Evolutionary conservation across 2,888 invertebrate genomes (phyloP).

Genomic region (Lycaena phlaeas): DNA sequence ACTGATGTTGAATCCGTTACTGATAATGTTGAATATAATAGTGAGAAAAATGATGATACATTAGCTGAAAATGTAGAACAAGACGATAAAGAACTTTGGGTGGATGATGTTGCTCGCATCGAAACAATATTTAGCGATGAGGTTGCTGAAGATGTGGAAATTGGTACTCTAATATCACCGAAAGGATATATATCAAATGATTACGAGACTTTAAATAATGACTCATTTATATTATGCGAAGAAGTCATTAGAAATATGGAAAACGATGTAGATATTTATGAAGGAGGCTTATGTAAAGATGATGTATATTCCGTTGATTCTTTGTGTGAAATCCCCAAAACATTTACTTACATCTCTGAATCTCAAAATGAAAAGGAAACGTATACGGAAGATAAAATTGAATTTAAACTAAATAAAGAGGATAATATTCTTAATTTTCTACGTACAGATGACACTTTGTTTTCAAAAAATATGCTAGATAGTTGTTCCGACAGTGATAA

Average conservation of each 20-base stretch:
- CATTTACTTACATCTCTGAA: constrained; percentile 36
- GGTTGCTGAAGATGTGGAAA: constrained; percentile 46
- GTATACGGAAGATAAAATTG: constrained; percentile 13
- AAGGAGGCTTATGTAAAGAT: constrained; percentile 40
- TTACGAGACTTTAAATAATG: constrained; percentile 24
- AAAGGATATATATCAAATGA: constrained; percentile 27
- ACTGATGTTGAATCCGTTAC: constrained; percentile 37
- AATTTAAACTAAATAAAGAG: constrained; percentile 10
- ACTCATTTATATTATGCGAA: constrained; percentile 22
- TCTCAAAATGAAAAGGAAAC: constrained; percentile 17
- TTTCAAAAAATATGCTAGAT: constrained; percentile 13
- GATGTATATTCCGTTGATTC: constrained; percentile 47
- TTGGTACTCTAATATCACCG: constrained; percentile 35
- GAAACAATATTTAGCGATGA: constrained; percentile 64
- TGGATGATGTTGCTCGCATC: constrained; percentile 57
- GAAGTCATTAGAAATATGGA: constrained; percentile 34
- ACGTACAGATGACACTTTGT: not conserved
- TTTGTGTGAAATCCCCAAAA: constrained; percentile 50
- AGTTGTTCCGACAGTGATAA: constrained; percentile 16
- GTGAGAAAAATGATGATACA: constrained; percentile 11
- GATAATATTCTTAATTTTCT: constrained; percentile 1
- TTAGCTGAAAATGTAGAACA: constrained; percentile 18
- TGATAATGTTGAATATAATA: constrained; percentile 15
- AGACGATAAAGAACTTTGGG: constrained; percentile 41
- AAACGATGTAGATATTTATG: constrained; percentile 43